Conservation (phyloP, 2,888 invertebrate genomes). For the Euphydryas editha region DNA sequence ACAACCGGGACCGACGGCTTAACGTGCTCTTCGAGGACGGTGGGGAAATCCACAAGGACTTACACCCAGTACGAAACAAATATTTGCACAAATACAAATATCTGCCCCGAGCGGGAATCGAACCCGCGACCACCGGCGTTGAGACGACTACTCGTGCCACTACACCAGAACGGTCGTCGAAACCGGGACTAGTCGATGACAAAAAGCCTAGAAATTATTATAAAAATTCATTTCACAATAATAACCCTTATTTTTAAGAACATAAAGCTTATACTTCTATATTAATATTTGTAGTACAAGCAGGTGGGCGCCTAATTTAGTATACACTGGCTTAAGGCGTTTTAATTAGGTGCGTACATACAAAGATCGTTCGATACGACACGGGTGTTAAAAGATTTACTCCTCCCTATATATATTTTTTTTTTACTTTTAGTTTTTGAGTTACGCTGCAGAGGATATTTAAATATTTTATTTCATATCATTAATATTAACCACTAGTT, state of each 20-base stretch:
- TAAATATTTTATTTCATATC: not conserved
- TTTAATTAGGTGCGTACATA: slow-evolving; percentile 53
- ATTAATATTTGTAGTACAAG: slow-evolving; percentile 18
- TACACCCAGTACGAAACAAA: too few species aligned
- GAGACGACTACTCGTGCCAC: too few species aligned
- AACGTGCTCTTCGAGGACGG: too few species aligned
- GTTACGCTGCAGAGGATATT: slow-evolving; percentile 24
- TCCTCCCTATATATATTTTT: slow-evolving; percentile 18
- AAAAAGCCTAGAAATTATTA: not conserved
- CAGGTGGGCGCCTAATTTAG: slow-evolving; percentile 55
- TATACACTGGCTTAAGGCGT: slow-evolving; percentile 47
- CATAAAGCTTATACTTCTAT: not conserved
- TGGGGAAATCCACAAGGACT: too few species aligned
- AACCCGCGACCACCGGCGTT: too few species aligned
- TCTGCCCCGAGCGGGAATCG: too few species aligned
- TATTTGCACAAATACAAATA: too few species aligned
- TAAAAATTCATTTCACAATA: not conserved
- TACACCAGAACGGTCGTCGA: not conserved
- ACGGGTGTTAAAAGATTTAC: slow-evolving; percentile 10
- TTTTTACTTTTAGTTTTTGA: slow-evolving; percentile 24
- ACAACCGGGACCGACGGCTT: too few species aligned
- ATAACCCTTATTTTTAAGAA: not conserved
- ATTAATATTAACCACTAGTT: not conserved
- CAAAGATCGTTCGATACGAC: slow-evolving; percentile 26
- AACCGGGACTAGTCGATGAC: not conserved